Evolutionary conservation across 2,888 invertebrate genomes (phyloP), one percentile per base, ranked within the genome.

Genomic region (Eristalinus sepulchralis): DNA sequence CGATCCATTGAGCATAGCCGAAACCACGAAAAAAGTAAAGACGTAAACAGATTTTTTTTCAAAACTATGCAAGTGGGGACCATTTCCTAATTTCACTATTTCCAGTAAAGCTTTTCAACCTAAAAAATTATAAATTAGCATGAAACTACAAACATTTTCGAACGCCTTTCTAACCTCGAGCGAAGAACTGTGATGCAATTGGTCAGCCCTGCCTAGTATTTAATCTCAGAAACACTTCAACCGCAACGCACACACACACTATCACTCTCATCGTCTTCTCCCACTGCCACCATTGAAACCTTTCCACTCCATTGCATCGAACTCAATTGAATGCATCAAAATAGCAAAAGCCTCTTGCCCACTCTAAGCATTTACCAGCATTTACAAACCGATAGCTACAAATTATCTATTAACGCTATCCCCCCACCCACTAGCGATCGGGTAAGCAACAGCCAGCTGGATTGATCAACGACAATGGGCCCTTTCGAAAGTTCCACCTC

Each of bases 371-470:
- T 53, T 57, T 27, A 31, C 64, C 36, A 66, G 36, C 57, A 70
- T 34, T 66, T 39, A 57, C 67, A 53, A 17, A 36, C 59, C 68
- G 34, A 82, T 82, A 63, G 68, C 55, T 70, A 79, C 79, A 79
- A 75, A 79, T 79, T 66, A 70, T 60, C 68, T 70, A 47, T 59
- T 68, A 78, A 64, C 79, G 53, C 57, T 73, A 8, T n/a, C 47
- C 78, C 73, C 78, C 67, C 67, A 17, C 20, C 67, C 67, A 17
- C 27, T 11, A 64, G 36, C 11, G 20, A 55, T 60, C 34, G 27
- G 2, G 62, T 63, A 63, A 63, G 47, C 24, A 63, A 63, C 24
- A 34, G 31, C 63, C 63, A 64, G 36, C 64, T 20, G 64, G 36
- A 66, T 75, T 73, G 73, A 73, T 64, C 53, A 60, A 59, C 53